Evolutionary conservation across 92 coral and sea anemone genomes (phyloP), one percentile per base, ranked within the genome.

Genomic region (Anthopleura xanthogrammica): DNA sequence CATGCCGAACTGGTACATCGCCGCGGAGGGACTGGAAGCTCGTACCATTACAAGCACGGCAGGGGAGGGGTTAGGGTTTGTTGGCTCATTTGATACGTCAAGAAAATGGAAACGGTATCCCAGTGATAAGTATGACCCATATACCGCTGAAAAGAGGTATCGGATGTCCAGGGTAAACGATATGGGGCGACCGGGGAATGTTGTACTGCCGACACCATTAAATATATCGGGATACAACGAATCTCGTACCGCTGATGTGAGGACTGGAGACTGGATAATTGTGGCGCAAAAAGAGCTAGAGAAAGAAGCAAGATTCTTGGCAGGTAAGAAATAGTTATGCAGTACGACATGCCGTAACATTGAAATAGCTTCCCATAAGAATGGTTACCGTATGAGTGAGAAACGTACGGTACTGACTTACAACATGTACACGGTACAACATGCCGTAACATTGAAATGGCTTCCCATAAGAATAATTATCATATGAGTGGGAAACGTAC

Each of bases 1-100:
- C 83, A 95, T 95, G 98, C 96, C 96, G 4, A 95, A 92, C 86
- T 90, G 92, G 96, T 95, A 92, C 75, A 85, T 95, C 43, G 85
- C 93, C 80, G 93, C 92, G 23, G 85, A 43, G 4, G 93, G 94
- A 13, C 88, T 95, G 88, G 81, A 89, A 86, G 94, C 98, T 41
- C 90, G 87, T 14, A 88, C 92, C 16, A 82, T 95, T 46, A 81
- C 72, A 2, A 92, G 89, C 64, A 95, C 98, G 13, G 75, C 89
- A 75, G 95, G 95, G 41, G 98, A 95, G 73, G 82, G 80, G 57
- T 78, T 95, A 52, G 77, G 55, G 36, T 95, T 95, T 68, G 98
- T 95, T 54, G 98, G 96, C 41, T 58, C 83, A 75, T 95, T 95
- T 71, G 77, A 91, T 42, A 73, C 89, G 19, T 81, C 90, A 20